Conservation (phyloP, 2,113 vertebrate species). For the Micromys minutus region DNA sequence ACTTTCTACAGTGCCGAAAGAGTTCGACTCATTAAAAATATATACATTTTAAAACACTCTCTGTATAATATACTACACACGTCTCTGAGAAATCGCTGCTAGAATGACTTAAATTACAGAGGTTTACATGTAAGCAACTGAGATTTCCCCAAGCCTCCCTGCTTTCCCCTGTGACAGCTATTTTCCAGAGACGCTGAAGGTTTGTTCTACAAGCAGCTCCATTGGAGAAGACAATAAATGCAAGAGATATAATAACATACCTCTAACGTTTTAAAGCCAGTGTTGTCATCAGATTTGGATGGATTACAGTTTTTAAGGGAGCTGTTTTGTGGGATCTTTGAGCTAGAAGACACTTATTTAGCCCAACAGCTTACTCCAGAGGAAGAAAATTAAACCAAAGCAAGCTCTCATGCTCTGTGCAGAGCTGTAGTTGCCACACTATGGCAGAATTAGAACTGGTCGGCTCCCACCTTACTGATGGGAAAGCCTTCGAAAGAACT, state of each 20-base stretch:
- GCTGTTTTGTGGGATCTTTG: not conserved
- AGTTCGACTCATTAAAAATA: not conserved
- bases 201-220: not conserved
- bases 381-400: not conserved
- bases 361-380: not conserved
- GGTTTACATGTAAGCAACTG: not conserved
- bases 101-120: not conserved
- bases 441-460: accelerated
- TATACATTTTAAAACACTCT: not conserved
- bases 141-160: not conserved
- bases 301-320: not conserved
- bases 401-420: not conserved
- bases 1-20: not conserved
- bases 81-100: not conserved
- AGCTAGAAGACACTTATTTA: not conserved
- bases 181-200: not conserved
- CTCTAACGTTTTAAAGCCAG: not conserved
- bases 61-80: not conserved
- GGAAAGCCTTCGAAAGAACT: not conserved
- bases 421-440: accelerated
- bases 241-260: not conserved
- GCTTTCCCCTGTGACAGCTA: not conserved
- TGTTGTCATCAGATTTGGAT: not conserved
- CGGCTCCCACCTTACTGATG: not conserved
- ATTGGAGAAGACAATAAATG: not conserved